Evolutionary conservation across 1,140 invertebrate genomes (phyloP).

Genomic region (Augochlora pura): DNA sequence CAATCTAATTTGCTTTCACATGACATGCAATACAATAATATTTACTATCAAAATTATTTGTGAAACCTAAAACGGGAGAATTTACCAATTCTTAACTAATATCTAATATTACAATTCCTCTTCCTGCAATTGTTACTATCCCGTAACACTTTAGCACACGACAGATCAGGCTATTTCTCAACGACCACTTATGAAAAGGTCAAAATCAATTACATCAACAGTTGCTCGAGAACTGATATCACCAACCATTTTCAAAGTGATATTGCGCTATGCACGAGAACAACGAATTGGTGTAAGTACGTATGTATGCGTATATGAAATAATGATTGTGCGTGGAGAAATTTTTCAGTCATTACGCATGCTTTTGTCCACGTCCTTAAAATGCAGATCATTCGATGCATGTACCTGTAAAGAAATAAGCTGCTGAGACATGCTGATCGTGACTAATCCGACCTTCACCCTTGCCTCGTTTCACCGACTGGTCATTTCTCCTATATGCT

Average conservation of each 20-base stretch:
- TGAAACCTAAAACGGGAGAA: too few relatives aligned
- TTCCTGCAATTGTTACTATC: neutral
- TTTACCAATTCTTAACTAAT: too few relatives aligned
- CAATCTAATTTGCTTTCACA: too few relatives aligned
- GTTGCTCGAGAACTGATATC: neutral
- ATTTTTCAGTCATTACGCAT: neutral
- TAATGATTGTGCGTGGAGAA: neutral
- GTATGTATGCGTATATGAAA: too few relatives aligned
- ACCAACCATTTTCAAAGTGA: neutral
- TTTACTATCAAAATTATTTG: too few relatives aligned
- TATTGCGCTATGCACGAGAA: neutral
- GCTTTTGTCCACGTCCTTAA: neutral
- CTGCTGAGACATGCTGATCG: conserved; percentile 39
- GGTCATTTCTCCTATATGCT: conserved; percentile 54
- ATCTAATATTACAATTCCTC: too few relatives aligned
- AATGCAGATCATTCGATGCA: neutral
- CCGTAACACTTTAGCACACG: neutral
- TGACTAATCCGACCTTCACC: conserved; percentile 61
- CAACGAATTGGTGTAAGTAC: neutral
- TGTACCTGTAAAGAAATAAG: conserved; percentile 10
- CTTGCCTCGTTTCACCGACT: conserved; percentile 58
- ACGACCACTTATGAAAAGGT: neutral
- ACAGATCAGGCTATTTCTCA: neutral
- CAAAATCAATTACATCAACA: conserved; percentile 19
- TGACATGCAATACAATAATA: too few relatives aligned